A percentile compares a stretch with the other conserved stretches of the same genome.
Evolutionary conservation across 2,888 invertebrate species (phyloP).

Genomic region (Rosalia funebris): DNA sequence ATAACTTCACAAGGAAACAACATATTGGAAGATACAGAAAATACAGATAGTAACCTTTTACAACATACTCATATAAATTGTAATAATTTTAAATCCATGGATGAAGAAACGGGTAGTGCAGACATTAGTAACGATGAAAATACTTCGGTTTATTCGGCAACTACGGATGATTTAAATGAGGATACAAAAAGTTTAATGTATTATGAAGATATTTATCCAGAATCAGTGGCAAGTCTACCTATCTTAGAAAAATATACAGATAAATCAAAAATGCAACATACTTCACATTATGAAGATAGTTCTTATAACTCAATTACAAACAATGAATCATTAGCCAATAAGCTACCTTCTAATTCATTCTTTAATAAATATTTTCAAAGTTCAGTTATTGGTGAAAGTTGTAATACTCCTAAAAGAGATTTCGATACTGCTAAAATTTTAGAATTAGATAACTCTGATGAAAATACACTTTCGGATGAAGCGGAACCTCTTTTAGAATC

Average conservation of each 20-base stretch:
- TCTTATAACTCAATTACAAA: neutral
- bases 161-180: slow-evolving; percentile 42
- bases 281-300: neutral
- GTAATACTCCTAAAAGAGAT: too few relatives aligned
- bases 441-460: slow-evolving; percentile 21
- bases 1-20: neutral
- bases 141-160: slow-evolving; percentile 38
- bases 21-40: neutral
- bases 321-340: neutral
- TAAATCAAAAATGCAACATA: neutral
- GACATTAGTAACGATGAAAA: slow-evolving; percentile 9
- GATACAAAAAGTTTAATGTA: slow-evolving; percentile 38
- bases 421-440: slow-evolving; percentile 56
- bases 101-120: neutral
- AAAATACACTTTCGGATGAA: slow-evolving; percentile 1
- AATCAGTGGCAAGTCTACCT: slow-evolving; percentile 35
- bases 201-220: slow-evolving; percentile 41
- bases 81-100: neutral
- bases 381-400: slow-evolving; percentile 14
- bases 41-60: neutral
- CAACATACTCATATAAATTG: neutral
- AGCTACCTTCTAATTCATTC: slow-evolving; percentile 45
- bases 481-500: slow-evolving; percentile 13
- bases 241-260: slow-evolving; percentile 12
- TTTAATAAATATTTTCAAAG: slow-evolving; percentile 50